A percentile compares a stretch with the other conserved stretches of the same genome.
Conservation (phyloP, 2,113 vertebrate species). For the Cyanistes caeruleus region DNA sequence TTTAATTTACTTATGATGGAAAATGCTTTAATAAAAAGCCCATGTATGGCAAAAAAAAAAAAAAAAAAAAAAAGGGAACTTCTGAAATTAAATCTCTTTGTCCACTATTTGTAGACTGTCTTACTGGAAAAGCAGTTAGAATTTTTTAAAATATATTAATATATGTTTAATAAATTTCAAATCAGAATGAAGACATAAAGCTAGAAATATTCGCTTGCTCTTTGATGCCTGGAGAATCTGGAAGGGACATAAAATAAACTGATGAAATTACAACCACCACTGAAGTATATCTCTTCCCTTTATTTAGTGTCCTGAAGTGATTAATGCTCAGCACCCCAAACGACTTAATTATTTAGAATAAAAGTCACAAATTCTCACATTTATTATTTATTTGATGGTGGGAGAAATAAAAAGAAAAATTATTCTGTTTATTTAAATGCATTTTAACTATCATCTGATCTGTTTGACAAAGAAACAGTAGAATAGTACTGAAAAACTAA, state of each 20-base stretch:
- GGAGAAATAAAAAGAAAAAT: not conserved
- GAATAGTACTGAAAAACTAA: not conserved
- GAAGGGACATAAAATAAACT: not conserved
- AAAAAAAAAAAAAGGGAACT: not conserved
- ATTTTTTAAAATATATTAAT: not conserved
- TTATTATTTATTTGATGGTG: not conserved
- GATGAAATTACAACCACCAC: not conserved
- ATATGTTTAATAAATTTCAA: not conserved
- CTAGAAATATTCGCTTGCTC: not conserved
- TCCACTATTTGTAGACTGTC: not conserved
- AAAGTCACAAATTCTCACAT: not conserved
- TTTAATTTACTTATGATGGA: not conserved
- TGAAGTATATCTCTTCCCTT: not conserved
- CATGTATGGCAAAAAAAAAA: not conserved
- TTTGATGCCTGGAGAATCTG: not conserved
- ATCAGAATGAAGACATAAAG: not conserved
- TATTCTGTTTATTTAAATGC: not conserved
- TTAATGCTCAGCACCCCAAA: not conserved
- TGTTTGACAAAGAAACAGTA: not conserved
- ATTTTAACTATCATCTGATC: not conserved
- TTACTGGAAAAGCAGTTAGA: not conserved
- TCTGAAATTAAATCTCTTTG: not conserved
- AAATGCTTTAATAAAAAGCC: constrained; percentile 6
- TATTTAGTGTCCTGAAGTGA: not conserved
- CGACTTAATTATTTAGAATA: not conserved